Evolutionary conservation across 1,140 invertebrate genomes (phyloP).

Genomic region (Centruroides sculpturatus): DNA sequence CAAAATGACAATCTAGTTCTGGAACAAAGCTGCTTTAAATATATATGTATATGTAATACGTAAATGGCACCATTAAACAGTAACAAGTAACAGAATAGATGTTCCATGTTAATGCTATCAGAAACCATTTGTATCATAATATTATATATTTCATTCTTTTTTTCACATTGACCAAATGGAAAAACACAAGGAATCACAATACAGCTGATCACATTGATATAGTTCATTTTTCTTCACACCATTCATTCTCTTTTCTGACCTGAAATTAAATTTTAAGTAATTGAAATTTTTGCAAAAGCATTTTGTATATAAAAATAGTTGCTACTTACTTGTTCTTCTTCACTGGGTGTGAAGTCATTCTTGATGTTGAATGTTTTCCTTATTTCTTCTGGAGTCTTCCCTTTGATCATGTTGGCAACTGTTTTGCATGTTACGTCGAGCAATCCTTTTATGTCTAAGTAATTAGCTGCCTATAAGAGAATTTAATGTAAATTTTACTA

Average conservation of each 20-base stretch:
- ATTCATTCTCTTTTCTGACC: slow-evolving; percentile 85
- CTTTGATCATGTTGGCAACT: slow-evolving; percentile 98
- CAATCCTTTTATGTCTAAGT: slow-evolving; percentile 92
- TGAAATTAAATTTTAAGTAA: slow-evolving; percentile 28
- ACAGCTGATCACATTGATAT: not conserved
- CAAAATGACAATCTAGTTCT: too few relatives aligned
- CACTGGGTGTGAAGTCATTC: slow-evolving; percentile 91
- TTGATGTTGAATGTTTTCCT: slow-evolving; percentile 99
- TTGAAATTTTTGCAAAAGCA: slow-evolving; percentile 41
- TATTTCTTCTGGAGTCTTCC: slow-evolving; percentile 95
- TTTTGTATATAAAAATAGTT: slow-evolving; percentile 27
- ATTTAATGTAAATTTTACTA: slow-evolving; percentile 20
- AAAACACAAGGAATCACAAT: too few relatives aligned
- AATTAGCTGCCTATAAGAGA: slow-evolving; percentile 65
- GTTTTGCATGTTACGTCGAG: slow-evolving; percentile 98
- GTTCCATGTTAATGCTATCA: too few relatives aligned
- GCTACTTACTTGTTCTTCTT: slow-evolving; percentile 67
- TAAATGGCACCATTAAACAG: too few relatives aligned
- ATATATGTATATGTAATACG: too few relatives aligned
- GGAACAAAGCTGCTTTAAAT: too few relatives aligned
- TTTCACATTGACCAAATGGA: too few relatives aligned
- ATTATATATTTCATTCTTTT: too few relatives aligned
- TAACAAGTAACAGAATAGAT: too few relatives aligned
- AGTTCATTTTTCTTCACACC: slow-evolving; percentile 86
- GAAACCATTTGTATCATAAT: too few relatives aligned